These are phyloP conservation scores for Oligia latruncula DNA, from an alignment of 2,888 invertebrate species.

Conservation along the genomic window DNA sequence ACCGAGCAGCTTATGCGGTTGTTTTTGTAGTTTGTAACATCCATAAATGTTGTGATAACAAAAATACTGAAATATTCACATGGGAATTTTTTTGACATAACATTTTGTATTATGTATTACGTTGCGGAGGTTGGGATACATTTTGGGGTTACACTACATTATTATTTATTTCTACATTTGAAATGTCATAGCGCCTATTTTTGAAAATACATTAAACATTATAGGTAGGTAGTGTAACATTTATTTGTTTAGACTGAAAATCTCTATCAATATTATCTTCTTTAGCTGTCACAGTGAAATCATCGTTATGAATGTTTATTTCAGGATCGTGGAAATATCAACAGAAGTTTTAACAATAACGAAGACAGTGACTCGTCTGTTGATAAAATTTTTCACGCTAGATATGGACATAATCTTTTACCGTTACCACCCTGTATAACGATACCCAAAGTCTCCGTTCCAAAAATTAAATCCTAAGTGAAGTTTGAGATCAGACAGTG, in stretches of 20 bases:
- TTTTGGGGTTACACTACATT: not conserved
- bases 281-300: not conserved
- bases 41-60: slow-evolving; percentile 20
- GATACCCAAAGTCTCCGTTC: slow-evolving; percentile 86
- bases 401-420: slow-evolving; percentile 88
- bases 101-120: slow-evolving; percentile 6
- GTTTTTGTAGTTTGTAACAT: slow-evolving; percentile 20
- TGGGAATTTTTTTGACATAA: slow-evolving; percentile 21
- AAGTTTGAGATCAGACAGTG: slow-evolving; percentile 30
- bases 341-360: slow-evolving; percentile 59
- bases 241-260: not conserved
- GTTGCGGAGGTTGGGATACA: not conserved
- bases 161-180: not conserved
- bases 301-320: slow-evolving; percentile 71
- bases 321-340: slow-evolving; percentile 78
- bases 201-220: not conserved
- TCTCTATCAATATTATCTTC: not conserved
- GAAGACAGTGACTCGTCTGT: slow-evolving; percentile 79
- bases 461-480: slow-evolving; percentile 71
- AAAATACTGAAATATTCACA: slow-evolving; percentile 2
- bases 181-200: not conserved
- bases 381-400: slow-evolving; percentile 86
- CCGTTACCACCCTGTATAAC: slow-evolving; percentile 86
- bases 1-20: not conserved
- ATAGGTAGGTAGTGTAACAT: too few relatives aligned